Percentiles rank a stretch among this genome's conserved stretches.
Evolutionary conservation across 2,888 invertebrate genomes (phyloP).

Genomic region (Parthenolecanium corni): DNA sequence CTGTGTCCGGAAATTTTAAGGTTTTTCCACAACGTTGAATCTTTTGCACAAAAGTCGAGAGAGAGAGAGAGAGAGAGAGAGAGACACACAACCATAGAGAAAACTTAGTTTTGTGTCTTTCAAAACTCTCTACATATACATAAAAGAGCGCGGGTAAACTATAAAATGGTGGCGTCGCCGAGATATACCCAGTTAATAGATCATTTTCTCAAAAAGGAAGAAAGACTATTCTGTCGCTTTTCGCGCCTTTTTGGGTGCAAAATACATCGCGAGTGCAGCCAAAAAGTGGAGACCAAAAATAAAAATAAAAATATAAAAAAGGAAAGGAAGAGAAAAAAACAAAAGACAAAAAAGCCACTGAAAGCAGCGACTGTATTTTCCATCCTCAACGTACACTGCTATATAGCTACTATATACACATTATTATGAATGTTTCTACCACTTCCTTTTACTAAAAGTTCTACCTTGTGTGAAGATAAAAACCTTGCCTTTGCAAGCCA

Average conservation of each 20-base stretch:
- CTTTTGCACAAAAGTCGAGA: too few species aligned
- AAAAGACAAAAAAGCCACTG: too few species aligned
- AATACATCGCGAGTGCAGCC: too few species aligned
- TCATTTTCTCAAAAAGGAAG: not conserved
- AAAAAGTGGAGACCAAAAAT: too few species aligned
- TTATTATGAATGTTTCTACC: conserved; percentile 10
- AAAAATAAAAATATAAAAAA: too few species aligned
- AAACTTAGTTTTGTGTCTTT: conserved; percentile 20
- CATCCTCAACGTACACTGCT: too few species aligned
- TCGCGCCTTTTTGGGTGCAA: conserved; percentile 1
- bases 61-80: too few species aligned
- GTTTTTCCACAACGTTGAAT: conserved; percentile 28
- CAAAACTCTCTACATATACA: too few species aligned
- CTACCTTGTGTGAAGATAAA: conserved; percentile 28
- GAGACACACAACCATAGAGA: too few species aligned
- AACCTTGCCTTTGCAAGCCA: not conserved
- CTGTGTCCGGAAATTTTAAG: conserved; percentile 27
- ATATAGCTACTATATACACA: not conserved
- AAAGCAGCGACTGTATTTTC: too few species aligned
- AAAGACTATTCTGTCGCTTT: conserved; percentile 3
- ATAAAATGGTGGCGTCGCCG: not conserved
- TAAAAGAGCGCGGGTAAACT: not conserved
- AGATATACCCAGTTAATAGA: conserved; percentile 21
- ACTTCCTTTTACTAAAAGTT: conserved; percentile 21
- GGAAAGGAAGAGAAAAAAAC: too few species aligned